Evolutionary conservation across 2,888 invertebrate genomes (phyloP), one percentile per base, ranked within the genome.

Genomic region (Cerastis leucographa): DNA sequence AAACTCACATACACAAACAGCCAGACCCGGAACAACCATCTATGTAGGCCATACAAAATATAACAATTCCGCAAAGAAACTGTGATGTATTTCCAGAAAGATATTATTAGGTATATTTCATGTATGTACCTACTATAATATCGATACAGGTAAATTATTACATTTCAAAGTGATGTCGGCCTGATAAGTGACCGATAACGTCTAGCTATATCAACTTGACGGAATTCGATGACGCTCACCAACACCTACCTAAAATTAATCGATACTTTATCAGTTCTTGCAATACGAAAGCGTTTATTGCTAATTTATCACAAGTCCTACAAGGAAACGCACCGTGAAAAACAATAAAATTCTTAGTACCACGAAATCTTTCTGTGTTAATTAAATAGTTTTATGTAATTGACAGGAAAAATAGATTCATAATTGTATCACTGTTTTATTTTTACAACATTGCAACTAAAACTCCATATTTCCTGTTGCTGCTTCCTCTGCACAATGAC

Each of bases 141-240:
- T 59, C 59, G 69, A 71, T 14, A 42, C 22, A 42, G 54, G 56
- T 66, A 73, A 51, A 40, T 51, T 66, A 71, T 68, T 70, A 72
- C 61, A 71, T 73, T 80, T 83, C 42, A 77, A 80, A 74, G 77
- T 70, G 68, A 76, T 86, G 78, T 83, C 62, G 75, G 76, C 74
- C 69, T 80, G 86, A 86, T 90, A 90, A 83, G 70, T 71, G 61
- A 75, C 72, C 35, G 87, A 85, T 89, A 89, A 81, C 71, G 74
- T 75, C 79, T 78, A 17, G n/a, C 42, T 42, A 84, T 74, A 80
- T 73, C 79, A 82, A 76, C 71, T 79, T 83, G n/a, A 78, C 65
- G 71, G 82, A 85, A 86, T 89, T 84, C 17, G 80, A 80, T 80
- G 76, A 81, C 81, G 76, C 76, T 35, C 35, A 73, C n/a, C 19